Base-by-base conservation (phyloP, 1,140 invertebrate genomes). In the Calosoma granatense region DNA sequence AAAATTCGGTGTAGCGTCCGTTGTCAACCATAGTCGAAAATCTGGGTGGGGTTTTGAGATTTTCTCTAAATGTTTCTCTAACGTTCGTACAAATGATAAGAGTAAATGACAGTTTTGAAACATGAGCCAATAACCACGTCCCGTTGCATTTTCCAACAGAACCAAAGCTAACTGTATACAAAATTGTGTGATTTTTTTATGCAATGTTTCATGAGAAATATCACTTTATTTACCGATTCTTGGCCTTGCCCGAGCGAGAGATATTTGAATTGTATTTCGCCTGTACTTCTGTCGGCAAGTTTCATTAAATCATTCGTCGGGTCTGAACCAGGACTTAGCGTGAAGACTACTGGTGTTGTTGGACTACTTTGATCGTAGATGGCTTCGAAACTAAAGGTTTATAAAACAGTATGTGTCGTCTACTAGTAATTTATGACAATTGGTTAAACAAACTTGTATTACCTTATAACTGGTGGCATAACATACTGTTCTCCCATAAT, bases 11-110 rank as follows among this genome's bases (percentile, higher is more conserved):
- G 84, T 88, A 0, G 90, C 87, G 68, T 94, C 91, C 0, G 91
- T 94, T 1, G 91, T 94, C 21, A 96, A 72, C 92, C 92, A 96
- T 0, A 96, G 73, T n/a, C 92, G 74, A 70, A 94, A 95, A 69
- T 94, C 88, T 0, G 88, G 85, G 77, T 95, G 89, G 0, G 88
- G 87, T 63, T 85, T 86, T 43, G 73, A 79, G 55, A 90, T 78
- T 62, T 83, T 78, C 61, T 93, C 90, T 39, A 95, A 69, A 59
- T 84, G 76, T 67, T 93, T 93, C 69, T 94, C 91, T 47, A 95
- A 70, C 43, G 84, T 80, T 20, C 79, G 79, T 0, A 92, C 78
- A 74, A 93, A 94, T n/a, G 76, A 75, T 0, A 92, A 74, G 4
- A 93, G 69, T 54, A 94, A 75, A 69, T 96, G 92, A 61, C 92